Evolutionary conservation across 2,113 vertebrate genomes (phyloP).

Genomic region (Pampusana beccarii): DNA sequence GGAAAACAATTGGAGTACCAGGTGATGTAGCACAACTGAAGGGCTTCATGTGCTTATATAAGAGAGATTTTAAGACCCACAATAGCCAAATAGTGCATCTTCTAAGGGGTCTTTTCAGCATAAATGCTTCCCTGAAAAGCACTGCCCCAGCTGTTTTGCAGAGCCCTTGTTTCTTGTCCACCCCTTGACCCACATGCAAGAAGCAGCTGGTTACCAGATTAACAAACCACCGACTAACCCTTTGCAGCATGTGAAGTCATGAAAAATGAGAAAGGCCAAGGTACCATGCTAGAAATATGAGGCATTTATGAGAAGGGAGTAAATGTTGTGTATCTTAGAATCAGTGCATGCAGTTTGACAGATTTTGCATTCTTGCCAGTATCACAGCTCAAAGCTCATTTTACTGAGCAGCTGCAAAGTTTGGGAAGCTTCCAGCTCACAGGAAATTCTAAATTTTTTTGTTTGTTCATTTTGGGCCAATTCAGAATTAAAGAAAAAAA

Average conservation of each 20-base stretch:
- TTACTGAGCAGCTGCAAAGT: conserved; percentile 54
- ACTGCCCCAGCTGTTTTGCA: not conserved
- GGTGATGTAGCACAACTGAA: not conserved
- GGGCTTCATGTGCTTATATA: not conserved
- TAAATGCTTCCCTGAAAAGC: not conserved
- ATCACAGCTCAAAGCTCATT: conserved; percentile 19
- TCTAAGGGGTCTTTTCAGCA: not conserved
- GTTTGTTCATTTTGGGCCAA: conserved; percentile 21
- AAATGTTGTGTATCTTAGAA: not conserved
- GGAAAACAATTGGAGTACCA: not conserved
- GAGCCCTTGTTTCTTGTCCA: not conserved
- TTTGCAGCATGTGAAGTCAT: not conserved
- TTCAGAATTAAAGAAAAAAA: not conserved
- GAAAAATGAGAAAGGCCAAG: not conserved
- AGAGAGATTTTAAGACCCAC: not conserved
- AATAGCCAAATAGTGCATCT: not conserved
- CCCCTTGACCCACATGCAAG: not conserved
- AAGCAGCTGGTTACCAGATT: not conserved
- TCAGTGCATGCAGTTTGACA: conserved; percentile 23
- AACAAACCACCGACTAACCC: not conserved
- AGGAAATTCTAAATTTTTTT: conserved; percentile 10
- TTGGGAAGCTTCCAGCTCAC: conserved; percentile 44
- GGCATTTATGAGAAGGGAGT: not conserved
- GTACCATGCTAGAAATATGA: not conserved
- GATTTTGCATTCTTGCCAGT: conserved; percentile 37